A percentile compares a stretch with the other conserved stretches of the same genome.
Evolutionary conservation across 2,113 vertebrate species (phyloP).

Genomic region (Sinocyclocheilus anshuiensis): DNA sequence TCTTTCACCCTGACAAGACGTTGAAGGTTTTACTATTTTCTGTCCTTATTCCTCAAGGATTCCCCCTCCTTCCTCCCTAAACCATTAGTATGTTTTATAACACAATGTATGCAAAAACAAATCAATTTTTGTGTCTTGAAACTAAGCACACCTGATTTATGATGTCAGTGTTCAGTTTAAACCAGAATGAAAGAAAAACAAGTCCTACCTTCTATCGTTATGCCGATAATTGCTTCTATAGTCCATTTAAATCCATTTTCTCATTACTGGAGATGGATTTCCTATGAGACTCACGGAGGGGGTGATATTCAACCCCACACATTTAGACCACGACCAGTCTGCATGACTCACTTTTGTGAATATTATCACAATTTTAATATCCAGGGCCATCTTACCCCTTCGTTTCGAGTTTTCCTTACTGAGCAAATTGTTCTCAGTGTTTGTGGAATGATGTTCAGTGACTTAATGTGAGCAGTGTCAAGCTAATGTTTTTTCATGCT

Average conservation of each 20-base stretch:
- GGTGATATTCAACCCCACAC: constrained; percentile 57
- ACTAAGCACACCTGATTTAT: background rate
- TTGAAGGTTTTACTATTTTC: background rate
- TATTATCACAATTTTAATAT: constrained; percentile 33
- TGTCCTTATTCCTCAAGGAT: background rate
- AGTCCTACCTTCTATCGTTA: constrained; percentile 27
- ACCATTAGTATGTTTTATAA: background rate
- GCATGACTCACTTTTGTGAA: constrained; percentile 36
- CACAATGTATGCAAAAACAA: background rate
- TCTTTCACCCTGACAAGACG: background rate
- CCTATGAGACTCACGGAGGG: constrained; percentile 47
- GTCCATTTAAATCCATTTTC: constrained; percentile 56
- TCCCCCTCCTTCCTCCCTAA: background rate
- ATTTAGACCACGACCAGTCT: constrained; percentile 58
- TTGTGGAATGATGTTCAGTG: background rate
- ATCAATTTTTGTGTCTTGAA: background rate
- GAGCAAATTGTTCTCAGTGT: background rate
- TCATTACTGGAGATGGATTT: constrained; percentile 70
- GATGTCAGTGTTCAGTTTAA: constrained; percentile 19
- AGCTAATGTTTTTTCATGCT: background rate
- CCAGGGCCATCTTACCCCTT: background rate
- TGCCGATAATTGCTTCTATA: constrained; percentile 61
- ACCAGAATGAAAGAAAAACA: constrained; percentile 13
- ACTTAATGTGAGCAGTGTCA: too few relatives aligned
- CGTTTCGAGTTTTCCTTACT: background rate